phyloP scores from a whole-genome alignment of 2,113 vertebrate genomes.

The Indicator maculatus region DNA sequence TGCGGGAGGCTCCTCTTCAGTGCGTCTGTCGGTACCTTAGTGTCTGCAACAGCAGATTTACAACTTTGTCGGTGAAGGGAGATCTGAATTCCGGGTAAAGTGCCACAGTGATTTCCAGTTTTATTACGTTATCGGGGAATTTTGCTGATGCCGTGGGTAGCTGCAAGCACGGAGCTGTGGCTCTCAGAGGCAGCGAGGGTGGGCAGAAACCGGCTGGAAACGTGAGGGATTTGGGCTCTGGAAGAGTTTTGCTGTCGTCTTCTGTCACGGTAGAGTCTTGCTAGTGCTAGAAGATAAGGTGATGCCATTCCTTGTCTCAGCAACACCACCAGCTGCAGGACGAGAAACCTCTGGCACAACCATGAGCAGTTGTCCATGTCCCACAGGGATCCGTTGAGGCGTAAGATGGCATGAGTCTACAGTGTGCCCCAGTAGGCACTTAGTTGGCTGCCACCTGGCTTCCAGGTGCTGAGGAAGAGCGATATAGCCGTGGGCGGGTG shows the following conservation, averaged over 20 bases:
- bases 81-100: background rate
- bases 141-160: background rate
- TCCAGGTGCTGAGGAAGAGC: background rate
- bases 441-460: background rate
- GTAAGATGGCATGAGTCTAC: fast-evolving
- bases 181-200: background rate
- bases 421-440: background rate
- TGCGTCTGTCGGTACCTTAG: background rate
- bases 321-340: fast-evolving
- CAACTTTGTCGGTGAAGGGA: background rate
- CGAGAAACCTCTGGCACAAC: fast-evolving
- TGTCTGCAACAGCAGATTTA: background rate
- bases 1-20: background rate
- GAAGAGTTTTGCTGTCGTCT: background rate
- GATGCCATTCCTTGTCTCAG: background rate
- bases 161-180: background rate
- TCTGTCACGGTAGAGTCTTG: background rate
- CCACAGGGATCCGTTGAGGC: background rate
- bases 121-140: fast-evolving
- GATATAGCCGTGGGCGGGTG: fast-evolving
- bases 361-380: background rate
- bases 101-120: fast-evolving
- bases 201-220: background rate
- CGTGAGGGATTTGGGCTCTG: background rate
- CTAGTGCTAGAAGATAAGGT: background rate